Evolutionary conservation across 2,888 invertebrate genomes (phyloP), one percentile per base, ranked within the genome.

Genomic region (Hipparchia semele): DNA sequence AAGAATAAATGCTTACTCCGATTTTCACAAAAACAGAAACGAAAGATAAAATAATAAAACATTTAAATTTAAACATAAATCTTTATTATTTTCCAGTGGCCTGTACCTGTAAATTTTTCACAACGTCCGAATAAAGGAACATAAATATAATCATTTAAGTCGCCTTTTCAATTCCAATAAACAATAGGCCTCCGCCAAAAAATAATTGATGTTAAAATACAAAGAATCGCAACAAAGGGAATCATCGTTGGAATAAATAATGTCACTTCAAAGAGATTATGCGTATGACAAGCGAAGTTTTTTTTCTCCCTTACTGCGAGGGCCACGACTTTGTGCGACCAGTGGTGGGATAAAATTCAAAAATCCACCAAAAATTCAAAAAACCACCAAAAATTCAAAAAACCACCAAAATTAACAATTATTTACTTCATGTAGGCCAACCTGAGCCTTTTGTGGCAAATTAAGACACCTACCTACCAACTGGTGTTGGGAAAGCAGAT

Each of bases 201-300:
- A 76, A 74, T 80, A 79, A 79, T 78, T 79, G 80, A 75, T 76
- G 74, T 76, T 80, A 77, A 73, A 77, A 53, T 74, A 76, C 76
- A 77, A 80, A 79, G 78, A 78, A 78, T 73, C 76, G 74, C 79
- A 67, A 73, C 73, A 75, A 73, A 73, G 76, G 76, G 79, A 78
- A 77, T 78, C 78, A 80, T 77, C 71, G 78, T 72, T 67, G 75
- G 70, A 73, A 77, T 79, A 78, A 78, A 79, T 79, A 76, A 75
- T 74, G 70, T 71, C 74, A 75, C 76, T 78, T 74, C 74, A 75
- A 77, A 75, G 73, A 77, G 76, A 77, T 79, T 80, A 78, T 78
- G 77, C 75, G 75, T 74, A 77, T 77, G 76, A 77, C 74, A 72
- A 73, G 68, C 73, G 62, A 5, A 39, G 61, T 70, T 61, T 68